phyloP scores from a whole-genome alignment of 1,140 invertebrate genomes.

The Apis cerana region DNA sequence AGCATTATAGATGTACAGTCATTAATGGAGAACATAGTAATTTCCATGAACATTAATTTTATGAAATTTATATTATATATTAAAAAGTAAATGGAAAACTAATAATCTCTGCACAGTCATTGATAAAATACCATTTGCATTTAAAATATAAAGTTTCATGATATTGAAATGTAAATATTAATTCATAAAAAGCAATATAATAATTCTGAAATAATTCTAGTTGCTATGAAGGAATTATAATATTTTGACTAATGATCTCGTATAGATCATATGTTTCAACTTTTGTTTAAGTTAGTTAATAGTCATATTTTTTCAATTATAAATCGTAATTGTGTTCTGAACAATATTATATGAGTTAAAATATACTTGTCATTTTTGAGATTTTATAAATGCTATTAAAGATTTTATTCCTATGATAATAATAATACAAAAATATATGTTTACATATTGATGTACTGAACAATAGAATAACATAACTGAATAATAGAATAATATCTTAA shows the following conservation, averaged over 20 bases:
- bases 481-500: neutral
- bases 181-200: conserved; percentile 58
- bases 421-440: conserved; percentile 32
- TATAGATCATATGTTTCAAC: conserved; percentile 52
- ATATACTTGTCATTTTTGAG: conserved; percentile 39
- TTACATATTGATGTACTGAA: conserved; percentile 30
- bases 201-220: conserved; percentile 43
- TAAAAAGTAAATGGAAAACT: conserved; percentile 44
- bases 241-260: conserved; percentile 59
- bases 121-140: conserved; percentile 57
- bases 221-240: conserved; percentile 51
- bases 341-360: conserved; percentile 42
- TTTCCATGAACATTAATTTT: conserved; percentile 55
- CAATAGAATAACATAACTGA: conserved; percentile 1
- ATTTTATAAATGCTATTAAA: conserved; percentile 8
- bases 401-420: conserved; percentile 33
- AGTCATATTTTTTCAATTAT: conserved; percentile 29
- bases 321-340: conserved; percentile 22
- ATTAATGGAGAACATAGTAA: conserved; percentile 53
- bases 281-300: conserved; percentile 43
- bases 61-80: conserved; percentile 49
- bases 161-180: conserved; percentile 59
- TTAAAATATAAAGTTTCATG: conserved; percentile 58
- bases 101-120: conserved; percentile 49
- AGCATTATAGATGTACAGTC: conserved; percentile 45